Base-by-base conservation (phyloP, 2,888 invertebrate species). In the Mythimna loreyi region DNA sequence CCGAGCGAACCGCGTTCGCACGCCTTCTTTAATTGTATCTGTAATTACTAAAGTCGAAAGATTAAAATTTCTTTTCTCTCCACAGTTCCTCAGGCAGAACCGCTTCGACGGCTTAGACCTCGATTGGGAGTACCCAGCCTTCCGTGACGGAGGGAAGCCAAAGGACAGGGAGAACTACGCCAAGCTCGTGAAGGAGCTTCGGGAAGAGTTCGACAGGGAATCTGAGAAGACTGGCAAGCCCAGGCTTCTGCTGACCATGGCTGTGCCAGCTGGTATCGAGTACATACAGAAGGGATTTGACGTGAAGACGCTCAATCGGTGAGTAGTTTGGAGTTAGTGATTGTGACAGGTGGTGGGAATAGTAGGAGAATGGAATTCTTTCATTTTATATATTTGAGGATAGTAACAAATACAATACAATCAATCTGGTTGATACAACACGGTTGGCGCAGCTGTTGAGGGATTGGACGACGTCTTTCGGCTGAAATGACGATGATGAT, bases 261-360 rank as follows among this genome's bases (percentile, higher is more conserved):
- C 99, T 16, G 98, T 99, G 40, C 99, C 99, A 0, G 99, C 99
- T 2, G 99, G 99, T 28, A 98, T 98, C 82, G 98, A 99, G 90
- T 98, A 99, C 89, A 98, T 99, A 81, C 98, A 98, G 89, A 98
- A 99, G 90, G 99, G 99, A 76, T 99, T 98, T 90, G 99, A 99
- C 86, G 97, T 99, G 67, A 97, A 98, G 73, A 97, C 97, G 84
- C 94, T 99, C 67, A 98, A 98, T 91, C 97, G 97, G 97, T 98
- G 88, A 96, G 96, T 92, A 19, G 1, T 23, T n/a, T 60, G 55
- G 0, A 1, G 1, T 23, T 11, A 8, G 4, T 30, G 11, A 11
- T n/a, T n/a, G 7, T 49, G 7, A 30, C 9, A n/a, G 9, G 23
- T 33, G 36, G 36, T 11, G 3, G 11, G n/a, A 45, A 8, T 8